A percentile compares a stretch with the other conserved stretches of the same genome.
These are phyloP conservation scores for Leucopternis melanops DNA, from an alignment of 2,113 vertebrate species.

Conservation along the genomic window DNA sequence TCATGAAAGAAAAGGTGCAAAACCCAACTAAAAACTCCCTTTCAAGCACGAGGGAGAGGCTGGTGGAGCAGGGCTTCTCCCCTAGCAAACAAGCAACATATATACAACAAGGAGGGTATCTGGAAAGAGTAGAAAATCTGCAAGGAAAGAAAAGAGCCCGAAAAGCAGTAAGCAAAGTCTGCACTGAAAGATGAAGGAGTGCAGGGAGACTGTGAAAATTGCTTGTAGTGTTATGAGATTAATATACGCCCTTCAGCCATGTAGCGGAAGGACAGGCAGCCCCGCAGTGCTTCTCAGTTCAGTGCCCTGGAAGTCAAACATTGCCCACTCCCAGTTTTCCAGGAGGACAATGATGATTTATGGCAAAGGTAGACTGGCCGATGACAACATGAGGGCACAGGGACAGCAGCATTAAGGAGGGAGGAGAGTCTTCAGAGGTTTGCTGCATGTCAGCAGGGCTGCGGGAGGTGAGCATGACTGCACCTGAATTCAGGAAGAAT, in stretches of 20 bases:
- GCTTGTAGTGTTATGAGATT: not conserved
- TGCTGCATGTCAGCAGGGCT: not conserved
- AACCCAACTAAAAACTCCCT: not conserved
- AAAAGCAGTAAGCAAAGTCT: not conserved
- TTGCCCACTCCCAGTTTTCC: not conserved
- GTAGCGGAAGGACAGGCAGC: not conserved
- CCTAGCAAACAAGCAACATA: not conserved
- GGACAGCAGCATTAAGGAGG: not conserved
- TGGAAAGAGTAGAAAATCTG: not conserved
- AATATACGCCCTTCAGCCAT: rapidly evolving
- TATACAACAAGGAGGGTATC: not conserved
- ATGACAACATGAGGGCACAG: not conserved
- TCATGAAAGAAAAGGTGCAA: not conserved
- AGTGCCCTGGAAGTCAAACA: not conserved
- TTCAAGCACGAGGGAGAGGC: not conserved
- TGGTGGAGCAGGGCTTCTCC: not conserved
- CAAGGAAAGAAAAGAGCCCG: not conserved
- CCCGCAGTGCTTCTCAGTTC: not conserved
- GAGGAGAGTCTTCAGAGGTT: not conserved
- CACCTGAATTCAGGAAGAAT: not conserved
- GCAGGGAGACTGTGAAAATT: not conserved
- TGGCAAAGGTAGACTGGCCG: not conserved
- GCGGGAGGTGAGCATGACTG: not conserved
- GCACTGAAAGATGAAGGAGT: not conserved
- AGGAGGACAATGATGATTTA: not conserved